A percentile compares a stretch with the other conserved stretches of the same genome.
phyloP scores from a whole-genome alignment of 2,113 vertebrate species.

The Acrocephalus kingi region DNA sequence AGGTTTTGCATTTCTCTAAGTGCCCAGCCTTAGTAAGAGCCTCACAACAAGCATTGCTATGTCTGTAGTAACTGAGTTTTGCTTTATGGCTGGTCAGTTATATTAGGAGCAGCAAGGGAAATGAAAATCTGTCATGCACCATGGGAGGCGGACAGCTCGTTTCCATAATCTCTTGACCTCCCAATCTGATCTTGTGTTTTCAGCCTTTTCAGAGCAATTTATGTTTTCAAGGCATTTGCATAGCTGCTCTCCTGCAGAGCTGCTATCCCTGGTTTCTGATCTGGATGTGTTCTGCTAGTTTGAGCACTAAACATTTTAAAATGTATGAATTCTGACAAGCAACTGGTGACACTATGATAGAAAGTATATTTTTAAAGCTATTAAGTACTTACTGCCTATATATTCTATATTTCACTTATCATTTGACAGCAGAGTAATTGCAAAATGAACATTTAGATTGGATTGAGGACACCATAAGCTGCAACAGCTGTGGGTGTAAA shows the following conservation, averaged over 20 bases:
- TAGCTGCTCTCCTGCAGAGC: not conserved
- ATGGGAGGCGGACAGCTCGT: not conserved
- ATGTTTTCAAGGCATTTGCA: constrained; percentile 31
- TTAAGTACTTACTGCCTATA: constrained; percentile 40
- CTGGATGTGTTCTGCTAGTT: not conserved
- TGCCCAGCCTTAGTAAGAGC: not conserved
- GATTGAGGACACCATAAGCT: constrained; percentile 34
- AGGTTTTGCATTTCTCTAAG: not conserved
- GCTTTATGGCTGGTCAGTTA: not conserved
- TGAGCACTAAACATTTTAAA: constrained; percentile 37
- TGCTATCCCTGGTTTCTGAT: not conserved
- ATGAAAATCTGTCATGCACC: not conserved
- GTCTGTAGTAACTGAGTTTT: not conserved
- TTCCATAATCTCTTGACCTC: constrained; percentile 42
- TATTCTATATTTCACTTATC: constrained; percentile 45
- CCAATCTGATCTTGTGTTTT: not conserved
- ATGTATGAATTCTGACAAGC: constrained; percentile 37
- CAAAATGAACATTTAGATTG: constrained; percentile 47
- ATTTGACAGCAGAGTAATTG: constrained; percentile 54
- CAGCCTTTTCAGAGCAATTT: constrained; percentile 4
- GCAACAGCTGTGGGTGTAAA: not conserved
- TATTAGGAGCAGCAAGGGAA: not conserved
- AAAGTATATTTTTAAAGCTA: constrained; percentile 57
- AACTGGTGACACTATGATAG: constrained; percentile 29
- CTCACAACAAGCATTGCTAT: not conserved